These are phyloP conservation scores for Acronicta aceris DNA, from an alignment of 2,888 invertebrate genomes.

Conservation along the genomic window DNA sequence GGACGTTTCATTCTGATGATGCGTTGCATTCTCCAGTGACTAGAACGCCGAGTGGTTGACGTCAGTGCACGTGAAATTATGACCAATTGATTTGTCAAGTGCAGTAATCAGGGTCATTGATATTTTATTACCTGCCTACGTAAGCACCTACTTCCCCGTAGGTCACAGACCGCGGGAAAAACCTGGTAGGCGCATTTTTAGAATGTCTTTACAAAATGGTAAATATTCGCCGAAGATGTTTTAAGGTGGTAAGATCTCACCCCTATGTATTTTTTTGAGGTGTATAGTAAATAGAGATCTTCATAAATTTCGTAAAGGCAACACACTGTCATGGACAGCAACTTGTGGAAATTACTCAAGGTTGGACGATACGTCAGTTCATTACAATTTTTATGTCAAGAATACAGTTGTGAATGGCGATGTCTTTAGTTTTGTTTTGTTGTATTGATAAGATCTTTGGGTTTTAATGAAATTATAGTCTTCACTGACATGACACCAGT, in stretches of 20 bases:
- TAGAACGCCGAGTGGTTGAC: not conserved
- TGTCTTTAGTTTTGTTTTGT: constrained; percentile 4
- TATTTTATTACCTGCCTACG: not conserved
- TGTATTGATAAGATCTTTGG: not conserved
- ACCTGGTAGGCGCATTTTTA: not conserved
- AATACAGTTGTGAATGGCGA: constrained; percentile 23
- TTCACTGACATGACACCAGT: no score
- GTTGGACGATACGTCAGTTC: constrained; percentile 13
- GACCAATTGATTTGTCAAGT: not conserved
- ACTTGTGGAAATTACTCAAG: constrained; percentile 33
- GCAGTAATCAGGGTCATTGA: not conserved
- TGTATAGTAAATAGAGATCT: constrained; percentile 8
- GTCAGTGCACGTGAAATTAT: not conserved
- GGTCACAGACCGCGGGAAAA: no score
- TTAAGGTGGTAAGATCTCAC: no score
- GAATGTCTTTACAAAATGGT: no score
- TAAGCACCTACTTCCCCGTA: not conserved
- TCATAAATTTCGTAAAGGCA: constrained; percentile 10
- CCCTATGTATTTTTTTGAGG: no score
- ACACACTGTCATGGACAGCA: constrained; percentile 34
- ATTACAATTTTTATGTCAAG: constrained; percentile 7
- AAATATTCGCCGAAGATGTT: no score
- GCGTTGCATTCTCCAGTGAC: not conserved
- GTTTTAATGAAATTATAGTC: no score
- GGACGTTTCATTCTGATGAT: not conserved